phyloP scores from a whole-genome alignment of 2,888 invertebrate species.

The Acanthosoma haemorrhoidale region DNA sequence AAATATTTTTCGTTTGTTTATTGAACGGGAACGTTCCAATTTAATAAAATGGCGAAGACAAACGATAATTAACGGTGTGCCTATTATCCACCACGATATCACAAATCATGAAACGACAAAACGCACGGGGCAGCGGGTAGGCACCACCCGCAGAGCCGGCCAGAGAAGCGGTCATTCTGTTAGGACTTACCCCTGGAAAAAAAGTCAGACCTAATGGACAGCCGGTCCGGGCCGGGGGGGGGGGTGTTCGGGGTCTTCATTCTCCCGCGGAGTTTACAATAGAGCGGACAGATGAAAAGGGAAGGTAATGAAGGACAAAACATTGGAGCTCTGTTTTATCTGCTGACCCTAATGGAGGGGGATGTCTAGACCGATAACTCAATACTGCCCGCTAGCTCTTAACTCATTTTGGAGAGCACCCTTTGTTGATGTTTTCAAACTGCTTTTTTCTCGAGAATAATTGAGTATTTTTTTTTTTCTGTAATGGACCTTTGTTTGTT shows the following conservation, averaged over 20 bases:
- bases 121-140: background rate
- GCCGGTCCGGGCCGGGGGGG: background rate
- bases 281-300: background rate
- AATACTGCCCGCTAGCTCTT: too few relatives aligned
- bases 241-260: background rate
- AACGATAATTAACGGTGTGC: too few relatives aligned
- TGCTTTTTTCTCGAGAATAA: too few relatives aligned
- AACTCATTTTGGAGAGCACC: background rate
- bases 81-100: too few relatives aligned
- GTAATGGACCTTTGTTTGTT: background rate
- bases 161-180: conserved; percentile 3
- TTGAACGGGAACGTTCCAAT: too few relatives aligned
- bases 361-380: conserved; percentile 3
- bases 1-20: too few relatives aligned
- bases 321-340: background rate
- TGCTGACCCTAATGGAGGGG: background rate
- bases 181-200: background rate
- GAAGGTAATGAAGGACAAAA: background rate
- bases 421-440: background rate
- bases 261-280: background rate
- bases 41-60: too few relatives aligned
- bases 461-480: background rate
- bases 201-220: conserved; percentile 4
- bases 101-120: too few relatives aligned
- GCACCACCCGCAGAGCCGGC: background rate